These are phyloP conservation scores for Adelosebastes latens DNA, from an alignment of 2,797 vertebrate genomes.

Conservation along the genomic window DNA sequence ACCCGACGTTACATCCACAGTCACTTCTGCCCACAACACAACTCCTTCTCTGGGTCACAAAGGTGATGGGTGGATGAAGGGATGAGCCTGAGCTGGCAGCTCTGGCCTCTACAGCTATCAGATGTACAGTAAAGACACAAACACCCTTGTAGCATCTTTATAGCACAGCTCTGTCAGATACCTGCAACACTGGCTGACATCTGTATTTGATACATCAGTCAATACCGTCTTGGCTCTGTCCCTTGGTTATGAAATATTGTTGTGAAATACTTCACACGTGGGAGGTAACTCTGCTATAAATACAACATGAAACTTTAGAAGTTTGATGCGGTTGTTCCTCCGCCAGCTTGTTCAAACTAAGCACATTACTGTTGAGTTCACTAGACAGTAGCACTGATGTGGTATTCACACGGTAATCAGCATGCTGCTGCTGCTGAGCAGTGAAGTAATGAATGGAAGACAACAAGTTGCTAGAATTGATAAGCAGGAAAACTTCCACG, in stretches of 20 bases:
- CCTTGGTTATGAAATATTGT: conserved; percentile 15
- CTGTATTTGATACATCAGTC: conserved; percentile 17
- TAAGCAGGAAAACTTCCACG: not conserved
- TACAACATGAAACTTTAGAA: not conserved
- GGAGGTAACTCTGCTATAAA: conserved; percentile 29
- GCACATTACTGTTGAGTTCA: not conserved
- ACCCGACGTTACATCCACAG: not conserved
- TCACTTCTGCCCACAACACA: not conserved
- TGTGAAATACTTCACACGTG: conserved; percentile 17
- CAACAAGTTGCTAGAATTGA: not conserved
- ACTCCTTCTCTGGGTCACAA: not conserved
- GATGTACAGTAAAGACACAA: not conserved
- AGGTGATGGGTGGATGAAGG: not conserved
- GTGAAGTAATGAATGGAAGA: not conserved
- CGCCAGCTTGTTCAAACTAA: not conserved
- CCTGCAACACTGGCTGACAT: not conserved
- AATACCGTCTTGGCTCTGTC: not conserved
- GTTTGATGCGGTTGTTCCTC: not conserved
- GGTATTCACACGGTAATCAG: not conserved
- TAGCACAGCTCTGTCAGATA: not conserved
- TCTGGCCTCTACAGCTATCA: not conserved
- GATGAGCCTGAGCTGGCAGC: not conserved
- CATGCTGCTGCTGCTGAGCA: not conserved
- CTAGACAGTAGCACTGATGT: not conserved
- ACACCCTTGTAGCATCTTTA: not conserved